Conservation (phyloP, 2,113 vertebrate species). For the Heteronetta atricapilla region DNA sequence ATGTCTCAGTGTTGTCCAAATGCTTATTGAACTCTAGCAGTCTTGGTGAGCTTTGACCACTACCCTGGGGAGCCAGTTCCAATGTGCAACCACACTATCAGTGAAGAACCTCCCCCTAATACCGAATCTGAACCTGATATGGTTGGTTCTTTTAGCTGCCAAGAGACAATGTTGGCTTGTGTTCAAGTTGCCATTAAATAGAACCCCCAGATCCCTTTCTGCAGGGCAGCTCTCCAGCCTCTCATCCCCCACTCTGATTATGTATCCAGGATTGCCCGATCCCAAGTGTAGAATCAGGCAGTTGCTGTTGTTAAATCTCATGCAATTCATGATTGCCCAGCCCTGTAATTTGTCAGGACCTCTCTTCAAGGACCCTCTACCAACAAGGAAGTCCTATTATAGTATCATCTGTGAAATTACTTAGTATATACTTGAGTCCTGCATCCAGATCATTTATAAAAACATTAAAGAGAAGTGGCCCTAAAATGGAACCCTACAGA, state of each 20-base stretch:
- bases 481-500: not conserved
- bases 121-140: too few species aligned
- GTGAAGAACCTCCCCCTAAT: too few species aligned
- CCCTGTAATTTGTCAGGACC: not conserved
- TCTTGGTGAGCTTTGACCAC: too few species aligned
- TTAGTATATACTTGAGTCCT: not conserved
- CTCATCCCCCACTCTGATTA: not conserved
- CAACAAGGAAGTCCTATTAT: not conserved
- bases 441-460: not conserved
- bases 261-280: not conserved
- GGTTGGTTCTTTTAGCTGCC: too few species aligned
- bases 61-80: too few species aligned
- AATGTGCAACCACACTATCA: too few species aligned
- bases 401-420: not conserved
- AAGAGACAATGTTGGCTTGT: not conserved
- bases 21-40: too few species aligned
- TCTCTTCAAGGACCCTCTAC: not conserved
- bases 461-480: not conserved
- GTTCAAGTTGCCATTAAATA: not conserved
- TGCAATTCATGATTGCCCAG: not conserved
- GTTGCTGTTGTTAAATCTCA: not conserved
- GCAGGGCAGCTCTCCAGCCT: not conserved
- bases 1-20: too few species aligned
- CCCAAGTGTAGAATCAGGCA: not conserved
- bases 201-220: not conserved